Percentiles rank a stretch among this genome's conserved stretches.
Conservation (phyloP, 2,888 invertebrate genomes). For the Malthinus flaveolus region DNA sequence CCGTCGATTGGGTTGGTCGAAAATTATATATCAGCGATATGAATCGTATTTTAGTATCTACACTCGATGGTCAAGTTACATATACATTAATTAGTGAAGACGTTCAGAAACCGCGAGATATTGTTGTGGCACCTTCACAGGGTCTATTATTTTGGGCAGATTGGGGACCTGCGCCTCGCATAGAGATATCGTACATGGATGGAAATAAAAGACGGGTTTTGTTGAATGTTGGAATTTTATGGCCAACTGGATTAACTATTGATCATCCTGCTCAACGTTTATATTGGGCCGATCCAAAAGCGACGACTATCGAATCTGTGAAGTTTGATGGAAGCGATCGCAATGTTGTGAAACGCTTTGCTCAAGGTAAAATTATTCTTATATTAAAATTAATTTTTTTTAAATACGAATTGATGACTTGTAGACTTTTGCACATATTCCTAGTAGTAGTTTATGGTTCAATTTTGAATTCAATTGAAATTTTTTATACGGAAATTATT, state of each 20-base stretch:
- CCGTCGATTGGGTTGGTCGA: conserved; percentile 71
- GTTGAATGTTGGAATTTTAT: conserved; percentile 64
- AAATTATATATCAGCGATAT: conserved; percentile 73
- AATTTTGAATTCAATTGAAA: too few species aligned
- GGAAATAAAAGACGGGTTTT: conserved; percentile 59
- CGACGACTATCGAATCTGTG: conserved; percentile 70
- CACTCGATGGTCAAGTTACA: conserved; percentile 61
- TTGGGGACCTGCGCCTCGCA: conserved; percentile 65
- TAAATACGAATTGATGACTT: too few species aligned
- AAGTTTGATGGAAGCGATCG: conserved; percentile 71
- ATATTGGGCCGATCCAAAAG: conserved; percentile 85
- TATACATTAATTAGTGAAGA: conserved; percentile 58
- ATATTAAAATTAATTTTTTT: not conserved
- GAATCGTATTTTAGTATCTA: conserved; percentile 55
- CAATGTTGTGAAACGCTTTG: conserved; percentile 61
- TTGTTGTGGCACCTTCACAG: conserved; percentile 68
- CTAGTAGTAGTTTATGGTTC: too few species aligned
- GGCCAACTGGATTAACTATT: conserved; percentile 77
- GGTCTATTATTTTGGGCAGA: conserved; percentile 79
- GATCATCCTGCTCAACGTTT: conserved; percentile 74
- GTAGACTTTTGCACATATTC: too few species aligned
- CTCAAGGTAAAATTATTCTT: conserved; percentile 50
- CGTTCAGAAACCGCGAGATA: conserved; percentile 67
- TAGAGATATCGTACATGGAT: conserved; percentile 68
- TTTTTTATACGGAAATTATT: too few species aligned